Evolutionary conservation across 2,888 invertebrate species (phyloP).

Genomic region (Trissoscelio sp.): DNA sequence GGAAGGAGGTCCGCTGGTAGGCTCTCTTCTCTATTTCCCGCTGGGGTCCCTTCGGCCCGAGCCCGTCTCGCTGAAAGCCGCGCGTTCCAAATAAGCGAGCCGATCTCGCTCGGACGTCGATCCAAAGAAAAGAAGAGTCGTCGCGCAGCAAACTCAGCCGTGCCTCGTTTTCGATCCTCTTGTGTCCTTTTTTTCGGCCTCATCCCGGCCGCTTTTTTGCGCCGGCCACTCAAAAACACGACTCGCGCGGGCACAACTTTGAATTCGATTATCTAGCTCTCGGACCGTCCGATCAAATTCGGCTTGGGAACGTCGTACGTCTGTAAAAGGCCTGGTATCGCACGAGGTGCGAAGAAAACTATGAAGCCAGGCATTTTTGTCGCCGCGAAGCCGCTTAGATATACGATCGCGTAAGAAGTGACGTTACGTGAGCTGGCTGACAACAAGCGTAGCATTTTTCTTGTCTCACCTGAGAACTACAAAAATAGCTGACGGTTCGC

Average conservation of each 20-base stretch:
- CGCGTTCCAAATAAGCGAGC: conserved; percentile 80
- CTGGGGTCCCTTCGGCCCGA: conserved; percentile 59
- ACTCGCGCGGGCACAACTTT: conserved; percentile 10
- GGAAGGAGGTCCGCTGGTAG: conserved; percentile 61
- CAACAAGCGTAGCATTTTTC: conserved; percentile 73
- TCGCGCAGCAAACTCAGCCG: conserved; percentile 48
- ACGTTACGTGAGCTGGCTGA: conserved; percentile 78
- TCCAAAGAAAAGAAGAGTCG: conserved; percentile 69
- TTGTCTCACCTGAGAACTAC: conserved; percentile 72
- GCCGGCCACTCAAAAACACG: conserved; percentile 27
- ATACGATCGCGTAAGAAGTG: conserved; percentile 78
- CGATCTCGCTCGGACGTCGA: conserved; percentile 74
- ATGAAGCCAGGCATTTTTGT: conserved; percentile 78
- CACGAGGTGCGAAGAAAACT: conserved; percentile 79
- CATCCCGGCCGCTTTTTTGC: conserved; percentile 59
- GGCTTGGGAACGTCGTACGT: background rate
- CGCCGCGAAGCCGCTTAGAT: conserved; percentile 72
- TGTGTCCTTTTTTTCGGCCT: conserved; percentile 58
- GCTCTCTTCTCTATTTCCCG: conserved; percentile 68
- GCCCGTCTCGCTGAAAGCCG: conserved; percentile 69
- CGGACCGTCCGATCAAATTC: conserved; percentile 34
- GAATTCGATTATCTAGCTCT: conserved; percentile 41
- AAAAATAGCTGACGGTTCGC: conserved; percentile 4
- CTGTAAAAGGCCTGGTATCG: conserved; percentile 36
- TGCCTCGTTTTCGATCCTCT: conserved; percentile 61